Percentiles rank a stretch among this genome's conserved stretches.
phyloP scores from a whole-genome alignment of 2,113 vertebrate species.

The Phaethon lepturus region DNA sequence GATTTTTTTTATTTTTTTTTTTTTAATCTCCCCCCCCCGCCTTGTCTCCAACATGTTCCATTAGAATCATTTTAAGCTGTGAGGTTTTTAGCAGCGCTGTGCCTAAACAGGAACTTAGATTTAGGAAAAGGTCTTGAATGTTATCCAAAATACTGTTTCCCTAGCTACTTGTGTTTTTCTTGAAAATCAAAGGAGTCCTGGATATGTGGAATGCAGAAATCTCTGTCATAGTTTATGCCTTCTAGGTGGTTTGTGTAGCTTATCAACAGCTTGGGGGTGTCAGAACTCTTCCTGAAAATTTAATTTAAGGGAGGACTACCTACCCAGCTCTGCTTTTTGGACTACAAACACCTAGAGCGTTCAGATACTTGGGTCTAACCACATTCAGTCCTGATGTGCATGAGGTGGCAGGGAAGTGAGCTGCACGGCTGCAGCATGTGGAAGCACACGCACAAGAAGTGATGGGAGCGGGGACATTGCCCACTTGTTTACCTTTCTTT shows the following conservation, averaged over 20 bases:
- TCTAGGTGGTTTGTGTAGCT: neutral
- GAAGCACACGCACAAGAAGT: fast-evolving
- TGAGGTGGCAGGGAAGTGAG: neutral
- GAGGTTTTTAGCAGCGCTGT: neutral
- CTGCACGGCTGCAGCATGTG: fast-evolving
- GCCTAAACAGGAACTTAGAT: neutral
- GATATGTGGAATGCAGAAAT: neutral
- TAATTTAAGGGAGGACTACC: neutral
- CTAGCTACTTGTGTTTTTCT: neutral
- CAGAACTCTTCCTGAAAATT: neutral
- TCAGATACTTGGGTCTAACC: neutral
- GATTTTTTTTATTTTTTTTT: neutral
- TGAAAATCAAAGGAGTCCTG: neutral
- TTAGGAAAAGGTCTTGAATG: neutral
- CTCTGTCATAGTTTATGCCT: neutral
- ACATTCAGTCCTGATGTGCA: fast-evolving
- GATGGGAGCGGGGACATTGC: fast-evolving
- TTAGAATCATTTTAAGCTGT: neutral
- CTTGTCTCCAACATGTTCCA: neutral
- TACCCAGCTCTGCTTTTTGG: neutral
- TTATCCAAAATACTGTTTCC: neutral
- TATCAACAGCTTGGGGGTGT: neutral
- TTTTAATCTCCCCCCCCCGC: neutral
- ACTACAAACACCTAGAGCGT: neutral
- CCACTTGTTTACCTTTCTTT: neutral